phyloP scores from a whole-genome alignment of 2,113 vertebrate species.

The Varanus salvator region DNA sequence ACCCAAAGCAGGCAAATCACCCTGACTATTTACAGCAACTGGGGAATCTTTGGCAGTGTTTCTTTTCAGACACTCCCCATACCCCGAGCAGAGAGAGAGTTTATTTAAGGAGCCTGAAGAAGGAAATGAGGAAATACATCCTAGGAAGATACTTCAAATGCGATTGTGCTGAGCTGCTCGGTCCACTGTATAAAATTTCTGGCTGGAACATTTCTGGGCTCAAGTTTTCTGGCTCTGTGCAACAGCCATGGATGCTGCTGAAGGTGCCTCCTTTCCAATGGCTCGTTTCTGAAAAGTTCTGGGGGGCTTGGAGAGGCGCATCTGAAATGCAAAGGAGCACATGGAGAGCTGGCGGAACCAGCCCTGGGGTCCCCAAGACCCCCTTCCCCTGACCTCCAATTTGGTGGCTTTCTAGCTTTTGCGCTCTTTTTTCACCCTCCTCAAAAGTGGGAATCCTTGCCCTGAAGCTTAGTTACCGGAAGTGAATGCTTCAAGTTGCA shows the following conservation, averaged over 20 bases:
- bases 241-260: not conserved
- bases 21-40: not conserved
- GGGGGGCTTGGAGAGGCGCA: not conserved
- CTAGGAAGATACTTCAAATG: not conserved
- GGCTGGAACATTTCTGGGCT: not conserved
- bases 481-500: no score
- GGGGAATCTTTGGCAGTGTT: not conserved
- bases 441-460: no score
- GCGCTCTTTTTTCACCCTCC: no score
- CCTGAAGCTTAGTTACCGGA: no score
- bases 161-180: no score
- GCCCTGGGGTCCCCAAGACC: no score
- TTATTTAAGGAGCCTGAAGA: rapidly evolving
- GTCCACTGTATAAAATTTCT: not conserved
- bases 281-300: not conserved
- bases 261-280: not conserved
- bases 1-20: not conserved
- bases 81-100: not conserved
- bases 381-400: no score
- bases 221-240: not conserved
- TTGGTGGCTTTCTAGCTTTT: no score
- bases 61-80: not conserved
- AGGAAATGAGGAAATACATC: not conserved
- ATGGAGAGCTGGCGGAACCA: no score
- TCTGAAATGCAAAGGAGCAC: not conserved